phyloP scores from a whole-genome alignment of 1,140 invertebrate species.

The Diabrotica virgifera region DNA sequence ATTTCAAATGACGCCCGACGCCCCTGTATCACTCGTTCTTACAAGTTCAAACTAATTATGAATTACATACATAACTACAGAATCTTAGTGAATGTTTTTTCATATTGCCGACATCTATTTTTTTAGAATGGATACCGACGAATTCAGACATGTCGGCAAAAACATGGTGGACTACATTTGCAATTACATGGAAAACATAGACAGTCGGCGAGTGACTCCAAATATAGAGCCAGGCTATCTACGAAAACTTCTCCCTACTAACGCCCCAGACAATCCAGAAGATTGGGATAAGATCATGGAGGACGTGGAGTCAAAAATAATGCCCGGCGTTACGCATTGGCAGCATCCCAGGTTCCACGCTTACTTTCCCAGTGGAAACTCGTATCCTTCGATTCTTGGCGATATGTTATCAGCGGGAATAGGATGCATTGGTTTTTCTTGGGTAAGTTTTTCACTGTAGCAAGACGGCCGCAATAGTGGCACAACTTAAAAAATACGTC shows the following conservation, averaged over 20 bases:
- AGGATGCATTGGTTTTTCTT: slow-evolving; percentile 97
- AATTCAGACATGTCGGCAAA: slow-evolving; percentile 86
- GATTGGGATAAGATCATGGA: slow-evolving; percentile 89
- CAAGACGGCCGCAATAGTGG: no score
- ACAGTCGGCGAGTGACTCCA: slow-evolving; percentile 80
- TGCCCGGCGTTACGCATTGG: slow-evolving; percentile 99
- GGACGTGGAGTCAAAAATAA: slow-evolving; percentile 94
- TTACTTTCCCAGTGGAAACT: slow-evolving; percentile 97
- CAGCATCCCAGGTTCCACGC: slow-evolving; percentile 98
- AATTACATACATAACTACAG: no score
- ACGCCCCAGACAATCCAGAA: slow-evolving; percentile 85
- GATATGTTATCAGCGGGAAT: slow-evolving; percentile 96
- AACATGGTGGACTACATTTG: slow-evolving; percentile 99
- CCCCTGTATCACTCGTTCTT: no score
- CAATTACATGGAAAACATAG: slow-evolving; percentile 87
- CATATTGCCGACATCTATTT: not conserved
- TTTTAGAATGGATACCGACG: slow-evolving; percentile 75
- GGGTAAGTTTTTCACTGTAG: slow-evolving; percentile 63
- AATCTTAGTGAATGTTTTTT: not conserved
- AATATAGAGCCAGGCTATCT: slow-evolving; percentile 92
- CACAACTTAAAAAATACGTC: no score
- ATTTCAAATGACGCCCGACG: no score
- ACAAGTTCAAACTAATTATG: no score
- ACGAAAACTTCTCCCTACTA: slow-evolving; percentile 71
- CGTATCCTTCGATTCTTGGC: slow-evolving; percentile 95